Percentiles rank a stretch among this genome's conserved stretches.
Conservation (phyloP, 2,888 invertebrate species). For the Drosophila pseudotakahashii region DNA sequence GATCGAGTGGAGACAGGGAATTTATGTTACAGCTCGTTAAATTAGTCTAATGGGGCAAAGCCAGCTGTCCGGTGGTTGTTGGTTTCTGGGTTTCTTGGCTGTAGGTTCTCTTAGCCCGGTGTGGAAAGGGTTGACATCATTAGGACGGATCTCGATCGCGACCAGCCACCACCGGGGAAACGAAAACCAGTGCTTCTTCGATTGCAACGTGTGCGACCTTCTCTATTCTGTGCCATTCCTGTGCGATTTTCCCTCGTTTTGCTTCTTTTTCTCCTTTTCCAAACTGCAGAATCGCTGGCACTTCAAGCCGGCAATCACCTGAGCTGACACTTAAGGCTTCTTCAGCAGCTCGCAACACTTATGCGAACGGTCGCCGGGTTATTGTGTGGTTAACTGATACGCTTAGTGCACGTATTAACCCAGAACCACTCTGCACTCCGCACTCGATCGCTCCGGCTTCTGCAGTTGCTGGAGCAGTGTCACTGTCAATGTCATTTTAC, state of each 20-base stretch:
- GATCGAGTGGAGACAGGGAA: slow-evolving; percentile 55
- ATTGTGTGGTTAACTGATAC: slow-evolving; percentile 78
- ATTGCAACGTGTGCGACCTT: slow-evolving; percentile 48
- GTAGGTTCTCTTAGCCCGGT: slow-evolving; percentile 4
- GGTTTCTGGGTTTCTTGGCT: neutral
- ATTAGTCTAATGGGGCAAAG: slow-evolving; percentile 74
- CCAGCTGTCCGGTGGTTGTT: slow-evolving; percentile 48
- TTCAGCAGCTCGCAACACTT: slow-evolving; percentile 81
- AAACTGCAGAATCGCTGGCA: slow-evolving; percentile 14
- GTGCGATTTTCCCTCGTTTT: slow-evolving; percentile 10
- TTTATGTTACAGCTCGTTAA: slow-evolving; percentile 79
- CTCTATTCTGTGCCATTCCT: slow-evolving; percentile 26
- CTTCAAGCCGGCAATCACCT: slow-evolving; percentile 66
- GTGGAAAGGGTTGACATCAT: slow-evolving; percentile 66
- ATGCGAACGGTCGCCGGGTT: slow-evolving; percentile 65
- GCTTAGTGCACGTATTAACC: slow-evolving; percentile 78
- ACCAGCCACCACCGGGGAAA: slow-evolving; percentile 3
- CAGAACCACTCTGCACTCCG: slow-evolving; percentile 54
- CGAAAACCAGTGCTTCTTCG: slow-evolving; percentile 1
- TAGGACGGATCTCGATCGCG: slow-evolving; percentile 46
- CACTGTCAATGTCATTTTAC: slow-evolving; percentile 83
- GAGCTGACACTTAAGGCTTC: slow-evolving; percentile 82
- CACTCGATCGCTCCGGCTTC: slow-evolving; percentile 43
- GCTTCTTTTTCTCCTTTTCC: neutral
- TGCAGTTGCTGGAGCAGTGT: slow-evolving; percentile 71